phyloP scores from a whole-genome alignment of 2,113 vertebrate genomes.

The Zapornia atra region DNA sequence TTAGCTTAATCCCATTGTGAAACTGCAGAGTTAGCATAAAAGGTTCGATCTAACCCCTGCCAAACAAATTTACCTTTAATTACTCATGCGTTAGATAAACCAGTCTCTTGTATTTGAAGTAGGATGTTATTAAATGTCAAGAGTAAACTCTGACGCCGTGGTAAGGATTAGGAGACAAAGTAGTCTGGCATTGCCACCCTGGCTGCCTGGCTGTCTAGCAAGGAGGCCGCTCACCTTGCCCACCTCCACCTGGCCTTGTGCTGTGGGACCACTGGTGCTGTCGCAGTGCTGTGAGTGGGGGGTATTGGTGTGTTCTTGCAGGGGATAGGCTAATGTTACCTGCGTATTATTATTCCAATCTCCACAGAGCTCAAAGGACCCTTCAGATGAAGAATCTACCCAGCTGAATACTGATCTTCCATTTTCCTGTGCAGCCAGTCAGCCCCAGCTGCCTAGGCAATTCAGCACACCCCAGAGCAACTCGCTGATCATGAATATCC shows the following conservation, averaged over 20 bases:
- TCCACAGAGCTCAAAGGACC: constrained; percentile 84
- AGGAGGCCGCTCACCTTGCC: neutral
- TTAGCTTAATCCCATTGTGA: constrained; percentile 40
- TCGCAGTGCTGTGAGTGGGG: neutral
- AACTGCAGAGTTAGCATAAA: constrained; percentile 41
- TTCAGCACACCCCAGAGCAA: constrained; percentile 74
- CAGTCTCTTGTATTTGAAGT: neutral
- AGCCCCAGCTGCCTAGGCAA: constrained; percentile 52
- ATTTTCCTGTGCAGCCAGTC: constrained; percentile 46
- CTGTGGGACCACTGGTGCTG: neutral
- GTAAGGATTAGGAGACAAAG: neutral
- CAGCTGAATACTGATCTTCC: constrained; percentile 74
- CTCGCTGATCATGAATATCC: constrained; percentile 75
- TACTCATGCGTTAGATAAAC: neutral
- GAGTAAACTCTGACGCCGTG: neutral
- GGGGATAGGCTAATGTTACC: neutral
- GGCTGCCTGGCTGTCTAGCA: neutral
- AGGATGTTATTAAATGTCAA: neutral
- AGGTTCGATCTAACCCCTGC: constrained; percentile 29
- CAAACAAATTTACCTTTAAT: constrained; percentile 42
- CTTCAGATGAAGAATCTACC: constrained; percentile 80
- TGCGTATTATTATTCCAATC: constrained; percentile 12
- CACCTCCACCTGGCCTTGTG: neutral
- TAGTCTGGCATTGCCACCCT: neutral
- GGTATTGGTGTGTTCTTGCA: neutral